Percentiles rank a stretch among this genome's conserved stretches.
Conservation (phyloP, 2,888 invertebrate species). For the Pristionchus maxplancki region DNA sequence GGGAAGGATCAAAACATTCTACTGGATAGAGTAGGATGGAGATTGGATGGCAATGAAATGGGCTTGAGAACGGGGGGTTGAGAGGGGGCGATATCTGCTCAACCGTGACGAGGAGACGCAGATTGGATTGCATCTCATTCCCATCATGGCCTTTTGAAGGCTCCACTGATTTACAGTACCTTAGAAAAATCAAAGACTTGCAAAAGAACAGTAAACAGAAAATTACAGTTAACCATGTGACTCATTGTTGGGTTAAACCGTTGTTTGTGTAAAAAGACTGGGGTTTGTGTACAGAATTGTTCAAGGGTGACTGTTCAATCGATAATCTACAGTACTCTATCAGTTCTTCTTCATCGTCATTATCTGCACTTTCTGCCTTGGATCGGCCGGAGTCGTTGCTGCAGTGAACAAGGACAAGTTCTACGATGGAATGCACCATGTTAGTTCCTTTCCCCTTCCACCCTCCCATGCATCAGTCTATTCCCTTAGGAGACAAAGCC, state of each 20-base stretch:
- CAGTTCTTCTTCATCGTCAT: constrained; percentile 73
- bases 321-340: constrained; percentile 46
- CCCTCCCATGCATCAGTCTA: not conserved
- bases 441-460: constrained; percentile 46
- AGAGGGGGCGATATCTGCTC: constrained; percentile 12
- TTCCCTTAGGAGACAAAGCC: not conserved
- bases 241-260: no score
- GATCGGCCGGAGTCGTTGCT: constrained; percentile 69
- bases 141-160: not conserved
- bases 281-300: not conserved
- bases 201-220: no score
- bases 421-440: constrained; percentile 64
- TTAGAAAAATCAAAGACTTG: no score
- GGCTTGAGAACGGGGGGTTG: constrained; percentile 16
- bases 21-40: constrained; percentile 9
- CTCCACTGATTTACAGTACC: no score
- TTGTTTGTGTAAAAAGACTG: no score
- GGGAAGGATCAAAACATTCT: constrained; percentile 36
- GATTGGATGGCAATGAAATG: constrained; percentile 33
- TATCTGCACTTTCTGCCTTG: constrained; percentile 69
- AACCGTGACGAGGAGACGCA: not conserved
- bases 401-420: constrained; percentile 69
- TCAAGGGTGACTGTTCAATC: not conserved
- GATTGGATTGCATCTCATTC: not conserved
- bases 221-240: no score